A percentile compares a stretch with the other conserved stretches of the same genome.
phyloP scores from a whole-genome alignment of 2,888 invertebrate genomes.

The Drosophila nr. perissopoda region DNA sequence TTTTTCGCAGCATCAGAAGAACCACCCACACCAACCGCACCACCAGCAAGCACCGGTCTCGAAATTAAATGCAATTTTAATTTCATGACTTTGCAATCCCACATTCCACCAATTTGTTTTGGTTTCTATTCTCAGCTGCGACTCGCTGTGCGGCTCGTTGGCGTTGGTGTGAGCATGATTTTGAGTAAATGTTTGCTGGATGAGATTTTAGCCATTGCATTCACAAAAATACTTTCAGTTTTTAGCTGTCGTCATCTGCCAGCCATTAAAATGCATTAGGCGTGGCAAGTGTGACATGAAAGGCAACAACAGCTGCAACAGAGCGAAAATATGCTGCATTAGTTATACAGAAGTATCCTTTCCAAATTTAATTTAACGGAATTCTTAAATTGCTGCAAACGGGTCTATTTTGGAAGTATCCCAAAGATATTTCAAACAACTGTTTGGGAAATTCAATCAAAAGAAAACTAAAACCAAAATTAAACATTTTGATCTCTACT shows the following conservation, averaged over 20 bases:
- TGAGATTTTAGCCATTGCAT: conserved; percentile 40
- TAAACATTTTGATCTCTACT: background rate
- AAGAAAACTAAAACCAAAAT: background rate
- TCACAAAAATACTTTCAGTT: conserved; percentile 44
- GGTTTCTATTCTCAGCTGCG: conserved; percentile 43
- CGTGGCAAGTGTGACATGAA: conserved; percentile 47
- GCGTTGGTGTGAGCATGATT: conserved; percentile 3
- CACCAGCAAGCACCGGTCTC: background rate
- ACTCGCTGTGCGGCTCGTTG: conserved; percentile 5
- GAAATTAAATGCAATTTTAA: conserved; percentile 74
- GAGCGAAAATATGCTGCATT: background rate
- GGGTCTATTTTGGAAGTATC: background rate
- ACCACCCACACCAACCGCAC: background rate
- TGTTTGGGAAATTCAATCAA: background rate
- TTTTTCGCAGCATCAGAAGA: background rate
- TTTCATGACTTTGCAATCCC: conserved; percentile 60
- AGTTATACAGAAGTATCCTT: background rate
- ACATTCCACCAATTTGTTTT: conserved; percentile 62
- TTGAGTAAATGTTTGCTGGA: conserved; percentile 11
- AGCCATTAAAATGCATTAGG: conserved; percentile 76
- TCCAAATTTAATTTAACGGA: background rate
- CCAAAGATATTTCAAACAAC: background rate
- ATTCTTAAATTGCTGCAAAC: background rate
- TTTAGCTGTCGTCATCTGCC: conserved; percentile 42
- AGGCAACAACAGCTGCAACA: conserved; percentile 15